These are phyloP conservation scores for Trachelus iudaicus DNA, from an alignment of 2,888 invertebrate species.

Conservation along the genomic window DNA sequence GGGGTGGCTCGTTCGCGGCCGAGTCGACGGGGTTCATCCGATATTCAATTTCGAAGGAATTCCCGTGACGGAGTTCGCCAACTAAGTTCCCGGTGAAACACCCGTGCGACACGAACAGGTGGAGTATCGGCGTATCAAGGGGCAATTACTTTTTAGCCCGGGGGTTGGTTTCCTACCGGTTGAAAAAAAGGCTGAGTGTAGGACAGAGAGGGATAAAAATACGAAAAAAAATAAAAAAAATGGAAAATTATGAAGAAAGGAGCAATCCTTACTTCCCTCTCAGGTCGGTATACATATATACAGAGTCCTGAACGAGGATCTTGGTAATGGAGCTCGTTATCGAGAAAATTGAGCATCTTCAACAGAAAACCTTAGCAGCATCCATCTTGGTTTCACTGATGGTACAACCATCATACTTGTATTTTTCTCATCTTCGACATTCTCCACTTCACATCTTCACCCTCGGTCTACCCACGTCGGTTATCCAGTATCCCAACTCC, in stretches of 20 bases:
- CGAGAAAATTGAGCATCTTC: not conserved
- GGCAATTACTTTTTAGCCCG: conserved; percentile 46
- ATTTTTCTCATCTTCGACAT: not conserved
- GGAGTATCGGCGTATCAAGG: conserved; percentile 48
- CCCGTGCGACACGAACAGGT: conserved; percentile 44
- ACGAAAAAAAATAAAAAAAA: not conserved
- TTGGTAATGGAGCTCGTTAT: conserved; percentile 2
- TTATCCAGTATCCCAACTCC: not conserved
- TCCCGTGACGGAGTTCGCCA: conserved; percentile 35
- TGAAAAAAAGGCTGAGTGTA: not conserved
- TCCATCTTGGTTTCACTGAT: not conserved
- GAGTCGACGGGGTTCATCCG: conserved; percentile 23
- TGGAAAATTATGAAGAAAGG: not conserved
- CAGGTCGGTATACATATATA: not conserved
- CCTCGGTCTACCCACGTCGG: not conserved
- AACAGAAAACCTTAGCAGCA: not conserved
- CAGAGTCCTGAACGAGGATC: not conserved
- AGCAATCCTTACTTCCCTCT: not conserved
- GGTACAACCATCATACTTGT: not conserved
- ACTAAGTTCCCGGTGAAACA: conserved; percentile 42
- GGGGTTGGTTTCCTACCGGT: conserved; percentile 20
- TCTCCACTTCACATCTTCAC: not conserved
- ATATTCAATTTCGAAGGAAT: conserved; percentile 57
- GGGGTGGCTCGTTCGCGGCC: not conserved
- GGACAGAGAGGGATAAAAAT: not conserved